Base-by-base conservation (phyloP, 2,113 vertebrate genomes). In the Lophochroa leadbeateri region DNA sequence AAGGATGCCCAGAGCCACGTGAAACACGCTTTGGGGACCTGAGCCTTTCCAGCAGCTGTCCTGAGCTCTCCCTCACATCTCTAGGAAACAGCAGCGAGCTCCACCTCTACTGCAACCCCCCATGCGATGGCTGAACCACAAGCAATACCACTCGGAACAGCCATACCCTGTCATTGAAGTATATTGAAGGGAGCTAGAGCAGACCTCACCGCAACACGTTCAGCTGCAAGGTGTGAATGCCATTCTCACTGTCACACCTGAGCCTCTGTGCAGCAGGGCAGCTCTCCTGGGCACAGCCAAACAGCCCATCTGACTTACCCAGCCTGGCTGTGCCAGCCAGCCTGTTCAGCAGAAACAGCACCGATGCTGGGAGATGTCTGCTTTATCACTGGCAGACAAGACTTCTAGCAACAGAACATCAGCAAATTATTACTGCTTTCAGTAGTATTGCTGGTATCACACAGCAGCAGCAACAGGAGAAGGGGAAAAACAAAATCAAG, bases 181-280 rank as follows among this genome's bases (percentile, higher is more conserved):
- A 9, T 4, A 11, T 0, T 14, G 16, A 49, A 47, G 13, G 3
- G 10, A 41, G 44, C n/a, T 33, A 12, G n/a, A 24, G 43, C 1
- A 1, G 29, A 21, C 17, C 21, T 15, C 37, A 28, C 39, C 64
- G 4, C 25, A 47, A 39, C 29, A 2, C 29, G 8, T 60, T 27
- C 4, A 1, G 50, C 60, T 37, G 43, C 46, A 47, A 41, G 79
- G 24, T 31, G 47, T 3, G 15, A 69, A 13, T 2, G 35, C 29
- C 0, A 1, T 13, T 24, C 57, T 50, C 1, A 1, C 31, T 3
- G 0, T 25, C 63, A 25, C 41, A 11, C 11, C 46, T 19, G 41
- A 76, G 41, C 20, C 29, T n/a, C 31, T 1, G 27, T 1, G 14
- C 20, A 25, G 53, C 61, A 11, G 41, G 47, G 13, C 63, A 69